Evolutionary conservation across 2,888 invertebrate species (phyloP).

Genomic region (Ophioninae sp.): DNA sequence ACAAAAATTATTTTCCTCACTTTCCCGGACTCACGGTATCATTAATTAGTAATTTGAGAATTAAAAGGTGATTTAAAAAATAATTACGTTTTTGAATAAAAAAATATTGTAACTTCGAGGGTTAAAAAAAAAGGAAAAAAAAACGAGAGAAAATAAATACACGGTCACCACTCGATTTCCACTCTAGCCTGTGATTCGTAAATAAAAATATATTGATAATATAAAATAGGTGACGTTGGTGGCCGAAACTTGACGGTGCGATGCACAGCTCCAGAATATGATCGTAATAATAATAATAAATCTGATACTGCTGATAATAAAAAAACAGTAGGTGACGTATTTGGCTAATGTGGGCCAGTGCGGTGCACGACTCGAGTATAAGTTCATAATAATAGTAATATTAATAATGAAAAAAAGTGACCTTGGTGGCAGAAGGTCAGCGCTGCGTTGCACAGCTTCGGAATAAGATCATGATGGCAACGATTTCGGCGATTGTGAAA

Average conservation of each 20-base stretch:
- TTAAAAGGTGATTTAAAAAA: too few species aligned
- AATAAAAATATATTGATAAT: constrained; percentile 72
- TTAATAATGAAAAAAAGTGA: background rate
- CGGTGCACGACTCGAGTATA: background rate
- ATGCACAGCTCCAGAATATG: constrained; percentile 21
- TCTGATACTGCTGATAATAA: background rate
- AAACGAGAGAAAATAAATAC: constrained; percentile 37
- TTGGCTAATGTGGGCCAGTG: background rate
- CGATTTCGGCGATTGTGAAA: too few species aligned
- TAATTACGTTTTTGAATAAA: background rate
- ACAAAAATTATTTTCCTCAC: background rate
- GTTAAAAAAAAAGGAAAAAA: constrained; percentile 2
- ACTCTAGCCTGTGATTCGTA: constrained; percentile 66
- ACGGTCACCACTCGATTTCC: constrained; percentile 63
- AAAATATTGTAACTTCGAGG: constrained; percentile 3
- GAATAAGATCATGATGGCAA: too few species aligned
- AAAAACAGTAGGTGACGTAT: background rate
- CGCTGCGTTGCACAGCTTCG: too few species aligned
- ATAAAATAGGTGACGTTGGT: constrained; percentile 64
- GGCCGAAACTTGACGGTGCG: constrained; percentile 64
- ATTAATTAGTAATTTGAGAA: too few species aligned
- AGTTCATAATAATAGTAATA: background rate
- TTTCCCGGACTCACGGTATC: background rate
- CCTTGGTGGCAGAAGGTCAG: too few species aligned
- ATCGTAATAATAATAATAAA: background rate